These are phyloP conservation scores for Lasioglossum marginatum DNA, from an alignment of 2,888 invertebrate species.

Conservation along the genomic window DNA sequence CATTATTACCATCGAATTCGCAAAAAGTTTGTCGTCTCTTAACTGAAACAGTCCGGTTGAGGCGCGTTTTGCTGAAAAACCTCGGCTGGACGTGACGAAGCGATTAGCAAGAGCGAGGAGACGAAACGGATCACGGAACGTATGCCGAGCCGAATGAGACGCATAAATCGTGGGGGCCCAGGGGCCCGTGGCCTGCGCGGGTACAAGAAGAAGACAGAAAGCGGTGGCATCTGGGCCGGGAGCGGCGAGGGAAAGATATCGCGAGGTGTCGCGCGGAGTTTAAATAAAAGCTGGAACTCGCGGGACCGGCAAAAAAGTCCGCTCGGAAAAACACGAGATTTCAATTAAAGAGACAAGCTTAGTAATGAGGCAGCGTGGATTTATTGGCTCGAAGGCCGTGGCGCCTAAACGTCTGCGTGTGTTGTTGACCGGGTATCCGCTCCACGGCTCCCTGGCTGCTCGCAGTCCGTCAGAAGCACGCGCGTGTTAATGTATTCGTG, in stretches of 20 bases:
- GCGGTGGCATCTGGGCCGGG: constrained; percentile 56
- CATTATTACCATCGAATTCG: not conserved
- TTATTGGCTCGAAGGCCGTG: constrained; percentile 78
- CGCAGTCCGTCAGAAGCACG: constrained; percentile 59
- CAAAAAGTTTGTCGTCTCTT: not conserved
- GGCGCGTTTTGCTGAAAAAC: constrained; percentile 24
- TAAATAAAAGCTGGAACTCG: constrained; percentile 76
- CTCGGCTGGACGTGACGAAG: constrained; percentile 32
- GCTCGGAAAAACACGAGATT: constrained; percentile 86
- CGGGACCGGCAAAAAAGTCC: constrained; percentile 61
- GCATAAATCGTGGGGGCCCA: constrained; percentile 54
- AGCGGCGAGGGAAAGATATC: constrained; percentile 71
- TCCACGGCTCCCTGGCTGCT: constrained; percentile 29
- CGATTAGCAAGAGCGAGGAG: constrained; percentile 43
- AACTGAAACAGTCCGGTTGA: not conserved
- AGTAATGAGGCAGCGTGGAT: constrained; percentile 85
- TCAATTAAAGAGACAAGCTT: constrained; percentile 88
- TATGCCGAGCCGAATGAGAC: constrained; percentile 35
- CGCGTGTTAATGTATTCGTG: constrained; percentile 72
- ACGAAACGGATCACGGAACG: constrained; percentile 45
- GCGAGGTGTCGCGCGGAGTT: constrained; percentile 75
- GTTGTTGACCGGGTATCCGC: constrained; percentile 35
- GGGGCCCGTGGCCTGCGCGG: constrained; percentile 1
- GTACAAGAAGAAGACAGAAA: constrained; percentile 1
- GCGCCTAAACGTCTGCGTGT: constrained; percentile 77